Evolutionary conservation across 2,888 invertebrate species (phyloP), one percentile per base, ranked within the genome.

Genomic region (Euphydryas editha): DNA sequence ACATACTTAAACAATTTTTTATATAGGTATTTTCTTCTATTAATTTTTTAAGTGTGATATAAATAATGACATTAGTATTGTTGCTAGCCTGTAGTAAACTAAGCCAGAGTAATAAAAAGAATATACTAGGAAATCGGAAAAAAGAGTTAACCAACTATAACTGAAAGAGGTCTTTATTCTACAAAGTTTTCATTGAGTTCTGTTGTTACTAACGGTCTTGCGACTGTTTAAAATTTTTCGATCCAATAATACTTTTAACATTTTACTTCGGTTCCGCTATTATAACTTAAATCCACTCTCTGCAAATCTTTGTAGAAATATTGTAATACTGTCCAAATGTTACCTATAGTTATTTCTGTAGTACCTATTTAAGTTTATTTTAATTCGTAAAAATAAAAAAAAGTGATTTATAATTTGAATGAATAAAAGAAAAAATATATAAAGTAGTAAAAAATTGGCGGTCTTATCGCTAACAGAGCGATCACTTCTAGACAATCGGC

Each of bases 61-160:
- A 44, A 17, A 8, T 18, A 47, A 20, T 21, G 20, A 17, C 11
- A 47, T 21, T 20, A 20, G 20, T 47, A 13, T 24, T 24, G 13
- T 51, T 15, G 24, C 24, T 6, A 24, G 49, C 49, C 39, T 39
- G 39, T 2, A 24, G 49, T 24, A 17, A 59, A 59, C 44, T 21
- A 59, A 59, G 51, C 39, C 49, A 15, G 21, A n/a, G 20, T 39
- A 37, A 60, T 60, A 44, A 42, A 54, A 18, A 24, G 39, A 61
- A 61, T 54, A 61, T 54, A 30, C 42, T 54, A 17, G 30, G 37
- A 47, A 47, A 20, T 42, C 61, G 13, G 54, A 42, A 61, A 44
- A 62, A 6, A 20, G 44, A 30, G 54, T 42, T 62, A 36, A 30
- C 54, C 10, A 54, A 36, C 30, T 54, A 30, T 30, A 10, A 17